These are phyloP conservation scores for Percina caprodes DNA, from an alignment of 2,113 vertebrate genomes.

Conservation along the genomic window DNA sequence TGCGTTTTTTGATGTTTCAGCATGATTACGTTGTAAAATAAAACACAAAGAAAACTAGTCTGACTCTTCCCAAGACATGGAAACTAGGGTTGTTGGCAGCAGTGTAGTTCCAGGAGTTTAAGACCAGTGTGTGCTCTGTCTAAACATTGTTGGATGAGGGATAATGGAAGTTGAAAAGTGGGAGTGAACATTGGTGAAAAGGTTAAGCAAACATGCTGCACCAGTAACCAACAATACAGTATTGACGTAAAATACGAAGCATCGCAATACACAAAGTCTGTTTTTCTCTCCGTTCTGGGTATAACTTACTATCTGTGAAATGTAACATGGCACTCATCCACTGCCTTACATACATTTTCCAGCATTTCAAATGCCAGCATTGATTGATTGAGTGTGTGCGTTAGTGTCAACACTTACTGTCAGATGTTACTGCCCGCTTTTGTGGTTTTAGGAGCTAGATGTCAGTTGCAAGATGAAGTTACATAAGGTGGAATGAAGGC, in stretches of 20 bases:
- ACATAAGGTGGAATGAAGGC: background rate
- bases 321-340: background rate
- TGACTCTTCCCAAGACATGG: background rate
- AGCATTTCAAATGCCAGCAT: constrained; percentile 11
- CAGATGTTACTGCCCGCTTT: constrained; percentile 19
- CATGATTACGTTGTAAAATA: background rate
- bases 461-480: background rate
- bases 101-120: background rate
- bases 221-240: background rate
- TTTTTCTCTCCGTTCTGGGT: background rate
- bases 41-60: background rate
- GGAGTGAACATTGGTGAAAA: constrained; percentile 26
- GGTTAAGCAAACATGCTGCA: constrained; percentile 23
- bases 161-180: constrained; percentile 29
- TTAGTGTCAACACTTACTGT: constrained; percentile 31
- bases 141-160: background rate
- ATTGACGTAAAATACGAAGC: background rate
- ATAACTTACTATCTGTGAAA: background rate
- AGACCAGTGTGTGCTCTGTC: background rate
- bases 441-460: background rate
- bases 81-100: constrained; percentile 7
- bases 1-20: background rate
- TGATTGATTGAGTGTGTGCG: constrained; percentile 29
- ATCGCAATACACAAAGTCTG: background rate
- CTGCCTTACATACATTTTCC: constrained; percentile 7